A percentile compares a stretch with the other conserved stretches of the same genome.
Evolutionary conservation across 2,113 vertebrate genomes (phyloP).

Genomic region (Paratilapia polleni): DNA sequence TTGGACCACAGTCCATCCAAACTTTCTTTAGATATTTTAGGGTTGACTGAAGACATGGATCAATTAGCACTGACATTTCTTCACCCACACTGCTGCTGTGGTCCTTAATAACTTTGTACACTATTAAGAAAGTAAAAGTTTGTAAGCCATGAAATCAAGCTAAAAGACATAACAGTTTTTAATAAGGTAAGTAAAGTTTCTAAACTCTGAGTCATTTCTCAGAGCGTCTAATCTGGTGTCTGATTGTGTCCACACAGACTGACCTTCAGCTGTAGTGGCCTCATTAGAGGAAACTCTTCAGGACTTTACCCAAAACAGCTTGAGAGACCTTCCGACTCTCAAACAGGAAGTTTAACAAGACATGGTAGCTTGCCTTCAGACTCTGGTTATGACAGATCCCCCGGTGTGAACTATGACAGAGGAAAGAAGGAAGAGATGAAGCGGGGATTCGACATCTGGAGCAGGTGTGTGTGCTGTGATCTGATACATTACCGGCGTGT

Average conservation of each 20-base stretch:
- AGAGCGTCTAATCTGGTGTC: neutral
- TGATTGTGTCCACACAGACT: neutral
- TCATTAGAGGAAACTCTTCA: constrained; percentile 5
- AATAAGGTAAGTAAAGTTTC: neutral
- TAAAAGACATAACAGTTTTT: neutral
- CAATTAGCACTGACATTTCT: accelerated
- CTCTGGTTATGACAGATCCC: neutral
- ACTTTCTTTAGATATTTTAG: neutral
- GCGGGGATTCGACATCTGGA: constrained; percentile 1
- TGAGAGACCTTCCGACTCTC: neutral
- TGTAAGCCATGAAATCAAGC: neutral
- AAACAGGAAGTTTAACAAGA: constrained; percentile 27
- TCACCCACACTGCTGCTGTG: neutral
- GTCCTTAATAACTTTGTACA: neutral
- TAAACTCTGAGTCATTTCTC: neutral
- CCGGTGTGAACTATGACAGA: neutral
- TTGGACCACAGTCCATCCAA: neutral
- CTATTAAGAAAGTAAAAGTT: neutral
- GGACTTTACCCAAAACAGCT: neutral
- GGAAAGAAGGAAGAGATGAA: neutral
- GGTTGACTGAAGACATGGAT: neutral
- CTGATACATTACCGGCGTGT: neutral
- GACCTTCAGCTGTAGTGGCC: neutral
- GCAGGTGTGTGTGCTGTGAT: neutral
- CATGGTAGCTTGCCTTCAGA: neutral